These are phyloP conservation scores for Crepidodera aurea DNA, from an alignment of 2,888 invertebrate species.

Conservation along the genomic window DNA sequence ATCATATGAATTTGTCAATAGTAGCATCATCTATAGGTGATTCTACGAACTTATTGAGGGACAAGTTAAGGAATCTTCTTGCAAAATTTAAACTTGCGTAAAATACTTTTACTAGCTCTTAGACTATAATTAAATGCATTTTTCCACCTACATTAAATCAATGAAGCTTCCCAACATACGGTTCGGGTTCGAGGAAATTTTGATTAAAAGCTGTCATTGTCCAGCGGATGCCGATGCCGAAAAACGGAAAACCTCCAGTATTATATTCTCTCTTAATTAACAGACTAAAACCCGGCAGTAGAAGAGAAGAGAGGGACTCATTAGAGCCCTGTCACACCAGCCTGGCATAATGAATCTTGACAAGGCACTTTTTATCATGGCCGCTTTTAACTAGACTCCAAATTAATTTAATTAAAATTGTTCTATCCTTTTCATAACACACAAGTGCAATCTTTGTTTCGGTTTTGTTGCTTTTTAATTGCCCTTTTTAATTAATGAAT, in stretches of 20 bases:
- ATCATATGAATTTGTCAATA: too few relatives aligned
- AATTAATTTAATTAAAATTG: slow-evolving; percentile 61
- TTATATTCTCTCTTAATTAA: slow-evolving; percentile 61
- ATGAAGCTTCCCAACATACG: too few relatives aligned
- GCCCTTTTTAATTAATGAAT: slow-evolving; percentile 51
- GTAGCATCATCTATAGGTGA: too few relatives aligned
- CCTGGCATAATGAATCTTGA: slow-evolving; percentile 61
- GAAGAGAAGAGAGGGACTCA: slow-evolving; percentile 51
- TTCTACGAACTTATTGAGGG: too few relatives aligned
- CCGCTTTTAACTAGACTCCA: slow-evolving; percentile 59
- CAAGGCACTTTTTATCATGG: slow-evolving; percentile 60
- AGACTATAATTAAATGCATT: too few relatives aligned
- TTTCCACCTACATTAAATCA: too few relatives aligned
- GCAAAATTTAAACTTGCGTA: too few relatives aligned
- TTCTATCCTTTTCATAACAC: slow-evolving; percentile 50
- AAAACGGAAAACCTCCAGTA: slow-evolving; percentile 53
- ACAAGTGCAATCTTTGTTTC: slow-evolving; percentile 45
- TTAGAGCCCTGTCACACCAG: slow-evolving; percentile 61
- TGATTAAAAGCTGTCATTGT: slow-evolving; percentile 54
- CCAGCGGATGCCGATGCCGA: slow-evolving; percentile 49
- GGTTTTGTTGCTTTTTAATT: slow-evolving; percentile 52
- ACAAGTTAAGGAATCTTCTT: too few relatives aligned
- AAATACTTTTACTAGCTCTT: too few relatives aligned
- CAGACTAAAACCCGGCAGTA: slow-evolving; percentile 58
- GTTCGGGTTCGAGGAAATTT: slow-evolving; percentile 27